Evolutionary conservation across 2,113 vertebrate genomes (phyloP).

Genomic region (Pterocles gutturalis): DNA sequence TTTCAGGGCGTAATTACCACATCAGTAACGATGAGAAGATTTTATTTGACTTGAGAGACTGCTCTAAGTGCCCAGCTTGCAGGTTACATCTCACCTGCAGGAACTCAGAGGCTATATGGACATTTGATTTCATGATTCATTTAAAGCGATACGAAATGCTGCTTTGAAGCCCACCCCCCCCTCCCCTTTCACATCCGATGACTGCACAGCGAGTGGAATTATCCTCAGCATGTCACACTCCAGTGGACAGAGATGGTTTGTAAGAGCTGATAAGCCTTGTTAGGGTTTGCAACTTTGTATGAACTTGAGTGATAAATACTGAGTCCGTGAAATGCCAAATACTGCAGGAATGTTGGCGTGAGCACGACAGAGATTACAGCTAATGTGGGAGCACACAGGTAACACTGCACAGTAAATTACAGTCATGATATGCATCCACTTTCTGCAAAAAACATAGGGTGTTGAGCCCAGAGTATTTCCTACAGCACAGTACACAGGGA

Average conservation of each 20-base stretch:
- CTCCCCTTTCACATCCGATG: not conserved
- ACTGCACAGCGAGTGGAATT: slow-evolving; percentile 15
- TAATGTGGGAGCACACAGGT: slow-evolving; percentile 38
- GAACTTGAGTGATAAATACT: slow-evolving; percentile 71
- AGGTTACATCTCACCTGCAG: slow-evolving; percentile 57
- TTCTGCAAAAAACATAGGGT: slow-evolving; percentile 1
- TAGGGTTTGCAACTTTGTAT: slow-evolving; percentile 48
- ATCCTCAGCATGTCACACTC: not conserved
- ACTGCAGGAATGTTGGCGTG: slow-evolving; percentile 23
- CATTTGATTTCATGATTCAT: slow-evolving; percentile 44
- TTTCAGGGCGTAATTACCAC: not conserved
- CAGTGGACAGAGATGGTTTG: slow-evolving; percentile 17
- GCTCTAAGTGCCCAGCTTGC: slow-evolving; percentile 20
- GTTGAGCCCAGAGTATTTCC: slow-evolving; percentile 43
- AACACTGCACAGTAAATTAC: slow-evolving; percentile 55
- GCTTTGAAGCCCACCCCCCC: not conserved
- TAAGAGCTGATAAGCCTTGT: slow-evolving; percentile 54
- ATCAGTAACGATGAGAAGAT: slow-evolving; percentile 5
- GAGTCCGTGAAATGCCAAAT: slow-evolving; percentile 49
- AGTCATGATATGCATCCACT: not conserved
- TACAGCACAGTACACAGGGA: not conserved
- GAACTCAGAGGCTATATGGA: not conserved
- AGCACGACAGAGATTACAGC: slow-evolving; percentile 45
- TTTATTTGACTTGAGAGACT: slow-evolving; percentile 30
- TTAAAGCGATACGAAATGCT: not conserved